These are phyloP conservation scores for Drosophila aff. DNA, from an alignment of 1,140 invertebrate genomes.

Conservation along the genomic window DNA sequence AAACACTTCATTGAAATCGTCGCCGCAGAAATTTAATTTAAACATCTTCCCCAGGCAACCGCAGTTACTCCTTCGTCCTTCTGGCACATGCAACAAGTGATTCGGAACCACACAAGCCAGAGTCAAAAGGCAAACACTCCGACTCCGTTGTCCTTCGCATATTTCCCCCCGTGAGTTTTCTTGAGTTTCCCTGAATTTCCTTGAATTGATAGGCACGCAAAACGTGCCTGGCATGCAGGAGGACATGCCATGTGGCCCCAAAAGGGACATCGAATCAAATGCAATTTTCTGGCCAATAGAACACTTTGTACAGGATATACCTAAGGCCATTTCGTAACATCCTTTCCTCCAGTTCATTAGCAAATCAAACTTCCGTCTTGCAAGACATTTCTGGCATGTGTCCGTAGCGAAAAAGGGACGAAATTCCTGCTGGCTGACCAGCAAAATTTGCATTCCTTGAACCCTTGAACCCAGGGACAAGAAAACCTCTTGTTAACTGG, in stretches of 20 bases:
- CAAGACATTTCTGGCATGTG: conserved; percentile 60
- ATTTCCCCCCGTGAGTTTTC: conserved; percentile 17
- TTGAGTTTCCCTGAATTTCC: conserved; percentile 12
- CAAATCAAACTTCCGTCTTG: conserved; percentile 79
- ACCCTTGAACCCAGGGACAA: conserved; percentile 37
- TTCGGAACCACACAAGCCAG: conserved; percentile 21
- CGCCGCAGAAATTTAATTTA: conserved; percentile 67
- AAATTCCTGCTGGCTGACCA: conserved; percentile 29
- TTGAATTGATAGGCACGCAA: conserved; percentile 51
- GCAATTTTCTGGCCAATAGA: conserved; percentile 81
- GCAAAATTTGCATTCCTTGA: conserved; percentile 66
- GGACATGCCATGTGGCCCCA: conserved; percentile 32
- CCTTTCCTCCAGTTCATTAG: conserved; percentile 77
- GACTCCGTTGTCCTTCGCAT: conserved; percentile 51
- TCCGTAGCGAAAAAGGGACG: conserved; percentile 51
- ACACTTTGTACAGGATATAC: conserved; percentile 51
- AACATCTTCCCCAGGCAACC: conserved; percentile 35
- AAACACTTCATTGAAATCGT: conserved; percentile 55
- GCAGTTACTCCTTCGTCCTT: conserved; percentile 39
- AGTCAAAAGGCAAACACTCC: conserved; percentile 51
- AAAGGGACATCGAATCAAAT: conserved; percentile 69
- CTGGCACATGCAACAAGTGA: conserved; percentile 65
- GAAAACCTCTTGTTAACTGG: conserved; percentile 60
- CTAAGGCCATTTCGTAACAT: conserved; percentile 52
- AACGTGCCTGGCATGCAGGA: conserved; percentile 75